Evolutionary conservation across 2,888 invertebrate species (phyloP).

Genomic region (Melanostoma scalare): DNA sequence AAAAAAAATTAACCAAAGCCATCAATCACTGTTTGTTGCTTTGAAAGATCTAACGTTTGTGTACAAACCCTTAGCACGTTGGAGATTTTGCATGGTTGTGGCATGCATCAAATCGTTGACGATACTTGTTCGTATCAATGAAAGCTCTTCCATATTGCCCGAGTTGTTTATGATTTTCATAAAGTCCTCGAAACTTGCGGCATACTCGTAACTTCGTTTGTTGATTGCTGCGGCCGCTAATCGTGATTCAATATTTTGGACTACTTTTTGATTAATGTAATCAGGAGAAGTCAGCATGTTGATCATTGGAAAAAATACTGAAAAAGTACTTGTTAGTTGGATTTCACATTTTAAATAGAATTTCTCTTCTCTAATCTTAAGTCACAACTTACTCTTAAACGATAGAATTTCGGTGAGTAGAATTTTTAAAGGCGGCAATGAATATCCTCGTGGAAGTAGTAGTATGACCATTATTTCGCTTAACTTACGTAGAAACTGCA

Average conservation of each 20-base stretch:
- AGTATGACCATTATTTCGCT: slow-evolving; percentile 92
- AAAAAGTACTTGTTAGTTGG: slow-evolving; percentile 1
- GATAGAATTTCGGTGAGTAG: slow-evolving; percentile 92
- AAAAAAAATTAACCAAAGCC: neutral
- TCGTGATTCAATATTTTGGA: slow-evolving; percentile 91
- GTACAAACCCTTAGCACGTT: slow-evolving; percentile 88
- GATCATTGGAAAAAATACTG: slow-evolving; percentile 89
- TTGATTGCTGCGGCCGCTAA: slow-evolving; percentile 90
- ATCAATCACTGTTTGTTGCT: too few relatives aligned
- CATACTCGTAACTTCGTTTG: slow-evolving; percentile 91
- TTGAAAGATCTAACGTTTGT: neutral
- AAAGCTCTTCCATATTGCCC: slow-evolving; percentile 91
- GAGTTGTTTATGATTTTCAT: slow-evolving; percentile 91
- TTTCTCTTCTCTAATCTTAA: neutral
- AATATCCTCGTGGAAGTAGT: slow-evolving; percentile 91
- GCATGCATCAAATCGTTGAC: slow-evolving; percentile 97
- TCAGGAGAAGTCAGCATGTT: slow-evolving; percentile 94
- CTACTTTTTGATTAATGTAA: slow-evolving; percentile 93
- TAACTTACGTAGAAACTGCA: slow-evolving; percentile 90
- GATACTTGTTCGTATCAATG: slow-evolving; percentile 92
- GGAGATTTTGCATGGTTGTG: slow-evolving; percentile 94
- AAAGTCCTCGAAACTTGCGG: slow-evolving; percentile 94
- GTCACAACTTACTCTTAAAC: slow-evolving; percentile 87
- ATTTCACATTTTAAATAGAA: neutral
- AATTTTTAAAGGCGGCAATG: slow-evolving; percentile 89